A percentile compares a stretch with the other conserved stretches of the same genome.
These are phyloP conservation scores for Heterochromis multidens DNA, from an alignment of 2,113 vertebrate genomes.

Conservation along the genomic window DNA sequence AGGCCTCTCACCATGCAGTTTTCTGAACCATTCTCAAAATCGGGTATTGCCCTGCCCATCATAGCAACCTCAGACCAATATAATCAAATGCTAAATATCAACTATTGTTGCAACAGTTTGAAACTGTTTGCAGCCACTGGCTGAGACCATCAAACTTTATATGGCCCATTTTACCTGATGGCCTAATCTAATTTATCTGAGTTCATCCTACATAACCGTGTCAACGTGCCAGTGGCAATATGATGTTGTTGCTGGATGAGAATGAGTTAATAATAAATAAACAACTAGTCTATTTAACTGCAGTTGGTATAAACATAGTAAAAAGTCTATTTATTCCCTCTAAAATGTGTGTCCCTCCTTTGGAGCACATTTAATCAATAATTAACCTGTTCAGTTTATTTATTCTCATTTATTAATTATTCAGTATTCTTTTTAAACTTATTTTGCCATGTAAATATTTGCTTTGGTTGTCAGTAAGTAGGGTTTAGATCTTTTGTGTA, in stretches of 20 bases:
- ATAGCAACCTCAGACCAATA: neutral
- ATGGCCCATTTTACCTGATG: neutral
- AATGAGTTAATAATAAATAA: neutral
- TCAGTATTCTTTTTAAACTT: neutral
- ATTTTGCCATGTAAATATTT: neutral
- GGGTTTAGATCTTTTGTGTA: neutral
- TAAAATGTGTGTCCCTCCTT: neutral
- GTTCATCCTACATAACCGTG: neutral
- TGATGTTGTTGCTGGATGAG: neutral
- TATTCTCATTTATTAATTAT: neutral
- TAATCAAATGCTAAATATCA: neutral
- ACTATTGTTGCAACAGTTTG: neutral
- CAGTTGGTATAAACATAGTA: no score
- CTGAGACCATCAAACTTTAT: no score
- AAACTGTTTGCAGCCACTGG: no score
- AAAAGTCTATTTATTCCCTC: neutral
- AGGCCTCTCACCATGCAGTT: neutral
- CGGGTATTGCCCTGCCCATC: neutral
- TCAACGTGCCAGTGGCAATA: neutral
- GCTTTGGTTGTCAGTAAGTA: neutral
- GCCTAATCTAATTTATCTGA: neutral
- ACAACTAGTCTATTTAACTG: neutral
- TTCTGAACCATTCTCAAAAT: neutral
- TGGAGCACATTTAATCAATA: neutral
- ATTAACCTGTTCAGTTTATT: rapidly evolving